Base-by-base conservation (phyloP, 2,888 invertebrate species). In the Ctenicera cuprea region DNA sequence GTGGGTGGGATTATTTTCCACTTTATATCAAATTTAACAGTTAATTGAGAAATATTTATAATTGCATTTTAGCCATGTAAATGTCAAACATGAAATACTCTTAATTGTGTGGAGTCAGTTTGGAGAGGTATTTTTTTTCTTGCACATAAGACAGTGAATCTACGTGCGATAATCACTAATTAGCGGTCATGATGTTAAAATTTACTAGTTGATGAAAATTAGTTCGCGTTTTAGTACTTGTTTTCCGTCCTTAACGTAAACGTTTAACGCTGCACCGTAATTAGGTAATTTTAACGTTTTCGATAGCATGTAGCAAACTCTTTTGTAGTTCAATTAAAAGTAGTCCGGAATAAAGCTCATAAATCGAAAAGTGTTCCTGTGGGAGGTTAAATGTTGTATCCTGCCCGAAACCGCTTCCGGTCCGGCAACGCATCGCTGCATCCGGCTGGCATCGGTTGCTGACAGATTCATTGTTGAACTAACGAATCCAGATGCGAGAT, bases 331-430 rank as follows among this genome's bases (percentile, higher is more conserved):
- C 63, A 62, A 72, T 71, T 71, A 71, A 71, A 71, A 66, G 71
- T 66, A 59, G 59, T 43, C 61, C 67, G 50, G 41, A 72, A 43
- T 61, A 67, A 72, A 72, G 67, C 67, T 67, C 72, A 72, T 72
- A 72, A 72, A 72, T 72, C 72, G 72, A 67, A 75, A 75, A 71
- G 70, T 74, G 73, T 70, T 76, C 73, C 70, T 73, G 73, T 63
- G 73, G 73, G 73, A 70, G 73, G 76, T 70, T 73, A 70, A 76
- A 76, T 73, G 76, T 67, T 76, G 76, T 76, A 76, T 76, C 76
- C 76, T 76, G 73, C 48, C 62, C 66, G 71, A 73, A 75, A 73
- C 70, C 65, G 63, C 73, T 76, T 76, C 76, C 73, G 76, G 73
- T 71, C 76, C 70, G 57, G 70, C 64, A 76, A 76, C 76, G 76